Evolutionary conservation across 2,113 vertebrate species (phyloP).

Genomic region (Pipra filicauda): DNA sequence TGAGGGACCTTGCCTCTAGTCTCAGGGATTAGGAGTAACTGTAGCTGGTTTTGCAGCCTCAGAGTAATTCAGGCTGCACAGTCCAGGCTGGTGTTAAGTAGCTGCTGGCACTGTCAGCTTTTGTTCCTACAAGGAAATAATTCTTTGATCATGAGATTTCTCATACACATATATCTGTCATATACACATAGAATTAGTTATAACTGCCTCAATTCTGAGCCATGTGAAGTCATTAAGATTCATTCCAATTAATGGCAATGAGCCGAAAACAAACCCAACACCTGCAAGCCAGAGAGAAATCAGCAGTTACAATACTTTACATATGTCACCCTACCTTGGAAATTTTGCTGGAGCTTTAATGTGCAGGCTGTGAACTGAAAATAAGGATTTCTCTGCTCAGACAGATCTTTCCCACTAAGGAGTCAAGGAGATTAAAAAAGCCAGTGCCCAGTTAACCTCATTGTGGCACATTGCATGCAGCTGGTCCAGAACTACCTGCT

Average conservation of each 20-base stretch:
- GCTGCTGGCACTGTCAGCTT: neutral
- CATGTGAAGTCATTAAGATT: conserved; percentile 45
- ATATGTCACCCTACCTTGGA: neutral
- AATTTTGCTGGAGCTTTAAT: neutral
- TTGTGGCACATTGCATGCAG: neutral
- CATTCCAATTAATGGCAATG: conserved; percentile 28
- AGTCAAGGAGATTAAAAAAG: neutral
- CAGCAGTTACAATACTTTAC: neutral
- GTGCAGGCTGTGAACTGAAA: neutral
- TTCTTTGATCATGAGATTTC: conserved; percentile 15
- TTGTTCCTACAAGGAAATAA: conserved; percentile 7
- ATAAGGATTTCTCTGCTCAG: neutral
- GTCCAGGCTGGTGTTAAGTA: neutral
- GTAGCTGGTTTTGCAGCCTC: neutral
- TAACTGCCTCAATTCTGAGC: neutral
- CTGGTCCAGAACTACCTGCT: neutral
- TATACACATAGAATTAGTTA: conserved; percentile 11
- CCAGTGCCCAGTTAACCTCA: neutral
- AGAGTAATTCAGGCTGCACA: neutral
- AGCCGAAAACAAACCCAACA: neutral
- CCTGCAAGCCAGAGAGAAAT: conserved; percentile 2
- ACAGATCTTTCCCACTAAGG: neutral
- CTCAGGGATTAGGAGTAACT: neutral
- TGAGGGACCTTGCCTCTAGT: neutral
- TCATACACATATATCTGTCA: neutral